Percentiles rank a stretch among this genome's conserved stretches.
Conservation (phyloP, 2,797 vertebrate species). For the Bufotes viridis region DNA sequence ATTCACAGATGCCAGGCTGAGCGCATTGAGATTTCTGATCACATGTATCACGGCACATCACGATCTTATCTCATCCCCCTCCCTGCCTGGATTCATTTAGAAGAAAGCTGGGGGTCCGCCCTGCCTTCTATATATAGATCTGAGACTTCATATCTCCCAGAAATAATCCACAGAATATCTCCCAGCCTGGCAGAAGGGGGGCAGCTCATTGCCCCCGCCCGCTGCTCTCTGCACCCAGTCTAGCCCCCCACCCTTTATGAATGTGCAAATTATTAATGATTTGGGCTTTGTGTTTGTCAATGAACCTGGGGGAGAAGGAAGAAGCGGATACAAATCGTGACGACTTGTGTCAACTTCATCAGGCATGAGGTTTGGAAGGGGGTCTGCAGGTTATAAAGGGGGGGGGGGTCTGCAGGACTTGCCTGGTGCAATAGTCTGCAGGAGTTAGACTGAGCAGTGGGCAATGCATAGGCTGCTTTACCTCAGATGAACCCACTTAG, state of each 20-base stretch:
- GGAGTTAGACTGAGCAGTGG: conserved; percentile 49
- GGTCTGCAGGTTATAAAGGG: no score
- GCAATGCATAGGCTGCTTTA: conserved; percentile 65
- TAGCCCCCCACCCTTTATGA: conserved; percentile 69
- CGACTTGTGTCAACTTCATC: conserved; percentile 40
- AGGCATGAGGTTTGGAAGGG: not conserved
- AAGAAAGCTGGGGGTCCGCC: conserved; percentile 64
- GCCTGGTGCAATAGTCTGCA: conserved; percentile 57
- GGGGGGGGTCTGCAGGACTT: not conserved
- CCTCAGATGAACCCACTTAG: conserved; percentile 71
- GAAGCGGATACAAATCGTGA: conserved; percentile 46
- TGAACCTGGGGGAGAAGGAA: conserved; percentile 75
- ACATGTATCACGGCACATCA: conserved; percentile 3
- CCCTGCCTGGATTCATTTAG: conserved; percentile 65
- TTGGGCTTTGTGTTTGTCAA: conserved; percentile 76
- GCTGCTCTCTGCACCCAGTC: not conserved
- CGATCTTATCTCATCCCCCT: conserved; percentile 14
- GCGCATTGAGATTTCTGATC: not conserved
- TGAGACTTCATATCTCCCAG: conserved; percentile 24
- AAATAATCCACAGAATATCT: not conserved
- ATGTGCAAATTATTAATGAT: conserved; percentile 75
- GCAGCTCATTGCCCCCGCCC: not conserved
- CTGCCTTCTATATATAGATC: conserved; percentile 38
- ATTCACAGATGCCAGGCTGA: not conserved
- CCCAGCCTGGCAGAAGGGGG: not conserved